Percentiles rank a stretch among this genome's conserved stretches.
Conservation (phyloP, 2,113 vertebrate species). For the Megaceryle maxima region DNA sequence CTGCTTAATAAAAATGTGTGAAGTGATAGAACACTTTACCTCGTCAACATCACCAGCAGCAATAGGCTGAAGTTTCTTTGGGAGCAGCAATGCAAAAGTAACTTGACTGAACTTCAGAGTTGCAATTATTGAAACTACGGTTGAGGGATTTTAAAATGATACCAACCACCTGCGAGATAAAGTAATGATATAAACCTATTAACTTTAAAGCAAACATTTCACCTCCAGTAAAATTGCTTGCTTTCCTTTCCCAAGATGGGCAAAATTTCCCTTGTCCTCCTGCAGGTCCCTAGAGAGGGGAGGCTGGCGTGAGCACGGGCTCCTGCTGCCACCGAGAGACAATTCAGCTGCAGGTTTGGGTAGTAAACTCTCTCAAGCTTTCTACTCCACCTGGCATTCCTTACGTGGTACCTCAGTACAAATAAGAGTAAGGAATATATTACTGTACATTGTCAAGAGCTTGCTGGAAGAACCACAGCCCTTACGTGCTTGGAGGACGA, state of each 20-base stretch:
- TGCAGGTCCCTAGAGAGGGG: neutral
- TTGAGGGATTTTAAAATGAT: neutral
- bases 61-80: neutral
- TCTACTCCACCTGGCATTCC: neutral
- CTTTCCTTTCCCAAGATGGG: neutral
- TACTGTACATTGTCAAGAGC: neutral
- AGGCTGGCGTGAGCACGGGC: neutral
- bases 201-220: neutral
- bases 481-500: neutral
- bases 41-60: constrained; percentile 9
- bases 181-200: neutral
- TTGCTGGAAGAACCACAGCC: neutral
- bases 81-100: neutral
- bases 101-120: neutral
- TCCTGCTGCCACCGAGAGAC: neutral
- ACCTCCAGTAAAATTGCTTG: neutral
- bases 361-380: neutral
- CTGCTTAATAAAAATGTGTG: constrained; percentile 33
- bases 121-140: neutral
- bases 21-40: constrained; percentile 19
- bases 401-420: neutral
- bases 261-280: neutral
- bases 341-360: neutral
- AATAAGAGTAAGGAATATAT: neutral
- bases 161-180: neutral